Percentiles rank a stretch among this genome's conserved stretches.
These are phyloP conservation scores for Gadus macrocephalus DNA, from an alignment of 2,113 vertebrate genomes.

Conservation along the genomic window DNA sequence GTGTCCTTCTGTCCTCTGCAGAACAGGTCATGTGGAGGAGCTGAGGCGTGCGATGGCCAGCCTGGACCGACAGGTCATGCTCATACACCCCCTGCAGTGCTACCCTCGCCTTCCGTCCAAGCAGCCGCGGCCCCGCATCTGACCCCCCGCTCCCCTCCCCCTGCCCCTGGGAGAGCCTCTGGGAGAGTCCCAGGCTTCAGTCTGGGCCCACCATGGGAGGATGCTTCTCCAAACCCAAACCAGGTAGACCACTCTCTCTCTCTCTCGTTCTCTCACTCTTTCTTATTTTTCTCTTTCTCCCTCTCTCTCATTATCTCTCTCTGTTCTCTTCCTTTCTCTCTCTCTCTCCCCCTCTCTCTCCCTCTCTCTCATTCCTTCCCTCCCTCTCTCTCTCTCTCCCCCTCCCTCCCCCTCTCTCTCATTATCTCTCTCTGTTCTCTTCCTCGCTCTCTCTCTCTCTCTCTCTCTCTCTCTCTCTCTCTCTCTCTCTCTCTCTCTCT, in stretches of 20 bases:
- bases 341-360: no score
- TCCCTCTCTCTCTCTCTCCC: no score
- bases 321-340: no score
- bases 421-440: no score
- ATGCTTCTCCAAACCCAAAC: constrained; percentile 98
- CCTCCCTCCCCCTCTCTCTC: no score
- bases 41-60: constrained; percentile 69
- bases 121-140: constrained; percentile 49
- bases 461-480: no score
- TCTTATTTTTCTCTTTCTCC: background rate
- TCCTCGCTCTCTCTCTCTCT: no score
- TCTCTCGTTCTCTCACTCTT: background rate
- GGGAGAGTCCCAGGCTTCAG: constrained; percentile 38
- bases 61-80: constrained; percentile 59
- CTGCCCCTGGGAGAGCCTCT: constrained; percentile 55
- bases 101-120: constrained; percentile 45
- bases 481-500: no score
- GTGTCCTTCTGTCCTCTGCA: constrained; percentile 29
- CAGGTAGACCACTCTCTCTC: constrained; percentile 72
- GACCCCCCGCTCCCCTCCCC: constrained; percentile 40
- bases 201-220: constrained; percentile 85
- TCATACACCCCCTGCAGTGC: constrained; percentile 45
- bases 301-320: no score
- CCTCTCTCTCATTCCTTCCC: no score
- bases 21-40: constrained; percentile 65